These are phyloP conservation scores for Dasyurus viverrinus DNA, from an alignment of 2,113 vertebrate species.

Conservation along the genomic window DNA sequence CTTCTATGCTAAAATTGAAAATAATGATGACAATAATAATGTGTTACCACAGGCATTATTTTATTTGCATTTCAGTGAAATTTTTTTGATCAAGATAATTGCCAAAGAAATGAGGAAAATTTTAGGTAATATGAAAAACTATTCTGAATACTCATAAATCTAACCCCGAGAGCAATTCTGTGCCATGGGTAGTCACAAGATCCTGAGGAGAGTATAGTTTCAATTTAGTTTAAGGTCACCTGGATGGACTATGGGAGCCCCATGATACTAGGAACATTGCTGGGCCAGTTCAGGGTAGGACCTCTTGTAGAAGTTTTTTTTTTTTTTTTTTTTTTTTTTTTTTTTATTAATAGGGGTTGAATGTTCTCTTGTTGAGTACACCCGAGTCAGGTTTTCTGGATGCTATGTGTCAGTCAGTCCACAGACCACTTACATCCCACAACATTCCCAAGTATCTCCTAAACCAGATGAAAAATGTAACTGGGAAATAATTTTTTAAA, in stretches of 20 bases:
- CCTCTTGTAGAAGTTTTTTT: neutral
- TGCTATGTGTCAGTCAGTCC: neutral
- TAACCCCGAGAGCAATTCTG: neutral
- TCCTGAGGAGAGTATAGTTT: no score
- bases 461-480: neutral
- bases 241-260: neutral
- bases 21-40: neutral
- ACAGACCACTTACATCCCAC: neutral
- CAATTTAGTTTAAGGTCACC: no score
- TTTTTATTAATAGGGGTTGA: neutral
- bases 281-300: neutral
- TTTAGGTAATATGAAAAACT: neutral
- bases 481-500: neutral
- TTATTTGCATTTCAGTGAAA: neutral
- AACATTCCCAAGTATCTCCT: neutral
- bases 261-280: neutral
- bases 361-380: neutral
- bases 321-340: neutral
- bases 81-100: neutral
- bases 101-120: neutral
- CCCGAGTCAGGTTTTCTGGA: neutral
- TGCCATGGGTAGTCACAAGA: neutral
- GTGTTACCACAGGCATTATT: neutral
- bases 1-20: neutral
- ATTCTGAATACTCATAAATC: neutral